A percentile compares a stretch with the other conserved stretches of the same genome.
Evolutionary conservation across 2,888 invertebrate species (phyloP).

Genomic region (Stenodera caucasica): DNA sequence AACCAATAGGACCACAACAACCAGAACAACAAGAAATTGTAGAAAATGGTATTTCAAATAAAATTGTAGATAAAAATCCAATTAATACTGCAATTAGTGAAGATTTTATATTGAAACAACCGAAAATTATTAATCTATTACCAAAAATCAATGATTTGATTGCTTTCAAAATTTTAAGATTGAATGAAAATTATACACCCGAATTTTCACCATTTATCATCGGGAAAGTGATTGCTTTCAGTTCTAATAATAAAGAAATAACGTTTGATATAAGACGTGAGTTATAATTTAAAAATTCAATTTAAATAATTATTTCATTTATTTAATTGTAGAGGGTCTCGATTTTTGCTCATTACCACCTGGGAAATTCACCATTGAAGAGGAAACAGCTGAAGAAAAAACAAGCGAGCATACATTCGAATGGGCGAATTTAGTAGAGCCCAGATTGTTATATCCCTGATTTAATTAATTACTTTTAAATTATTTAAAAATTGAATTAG

Average conservation of each 20-base stretch:
- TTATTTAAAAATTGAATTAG: no score
- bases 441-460: not conserved
- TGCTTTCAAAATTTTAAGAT: not conserved
- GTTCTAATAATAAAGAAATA: not conserved
- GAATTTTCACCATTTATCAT: slow-evolving; percentile 1
- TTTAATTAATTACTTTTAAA: no score
- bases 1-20: no score
- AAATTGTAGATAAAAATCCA: not conserved
- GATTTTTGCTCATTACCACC: not conserved
- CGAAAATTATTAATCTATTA: not conserved
- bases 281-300: not conserved
- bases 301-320: not conserved
- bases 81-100: not conserved
- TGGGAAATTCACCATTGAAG: not conserved
- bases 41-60: not conserved
- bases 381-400: not conserved
- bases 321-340: not conserved
- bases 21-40: not conserved
- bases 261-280: not conserved
- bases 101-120: not conserved
- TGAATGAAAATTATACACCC: not conserved
- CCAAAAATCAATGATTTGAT: not conserved
- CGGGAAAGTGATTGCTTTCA: not conserved
- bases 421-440: not conserved
- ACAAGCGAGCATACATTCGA: not conserved